Conservation (phyloP, 2,888 invertebrate species). For the Tinea semifulvella region DNA sequence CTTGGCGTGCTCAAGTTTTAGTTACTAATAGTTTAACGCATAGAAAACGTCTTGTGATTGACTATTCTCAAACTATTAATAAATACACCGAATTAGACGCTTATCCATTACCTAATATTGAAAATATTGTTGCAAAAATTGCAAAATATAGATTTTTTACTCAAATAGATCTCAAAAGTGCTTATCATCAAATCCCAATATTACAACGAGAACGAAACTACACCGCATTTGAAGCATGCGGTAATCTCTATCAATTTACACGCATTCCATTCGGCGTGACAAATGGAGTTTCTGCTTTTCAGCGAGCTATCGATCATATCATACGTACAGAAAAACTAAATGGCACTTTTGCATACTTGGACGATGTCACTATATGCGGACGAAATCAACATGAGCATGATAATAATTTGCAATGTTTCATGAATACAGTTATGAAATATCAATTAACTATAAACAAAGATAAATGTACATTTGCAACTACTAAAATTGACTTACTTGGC, state of each 20-base stretch:
- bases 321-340: background rate
- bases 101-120: constrained; percentile 9
- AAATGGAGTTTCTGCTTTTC: constrained; percentile 9
- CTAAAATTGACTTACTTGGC: background rate
- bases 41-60: background rate
- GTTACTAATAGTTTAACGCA: background rate
- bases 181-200: constrained; percentile 7
- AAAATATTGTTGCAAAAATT: background rate
- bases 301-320: constrained; percentile 1
- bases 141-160: background rate
- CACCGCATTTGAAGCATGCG: constrained; percentile 10
- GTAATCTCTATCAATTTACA: constrained; percentile 1
- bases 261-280: constrained; percentile 10
- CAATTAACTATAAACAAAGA: background rate
- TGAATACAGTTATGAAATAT: background rate
- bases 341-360: background rate
- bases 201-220: background rate
- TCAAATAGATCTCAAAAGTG: background rate
- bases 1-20: constrained; percentile 7
- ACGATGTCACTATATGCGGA: background rate
- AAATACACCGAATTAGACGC: constrained; percentile 9
- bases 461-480: no score
- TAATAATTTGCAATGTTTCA: background rate
- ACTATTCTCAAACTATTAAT: constrained; percentile 12
- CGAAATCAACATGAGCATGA: background rate